Evolutionary conservation across 2,113 vertebrate genomes (phyloP).

Genomic region (Neogale vison): DNA sequence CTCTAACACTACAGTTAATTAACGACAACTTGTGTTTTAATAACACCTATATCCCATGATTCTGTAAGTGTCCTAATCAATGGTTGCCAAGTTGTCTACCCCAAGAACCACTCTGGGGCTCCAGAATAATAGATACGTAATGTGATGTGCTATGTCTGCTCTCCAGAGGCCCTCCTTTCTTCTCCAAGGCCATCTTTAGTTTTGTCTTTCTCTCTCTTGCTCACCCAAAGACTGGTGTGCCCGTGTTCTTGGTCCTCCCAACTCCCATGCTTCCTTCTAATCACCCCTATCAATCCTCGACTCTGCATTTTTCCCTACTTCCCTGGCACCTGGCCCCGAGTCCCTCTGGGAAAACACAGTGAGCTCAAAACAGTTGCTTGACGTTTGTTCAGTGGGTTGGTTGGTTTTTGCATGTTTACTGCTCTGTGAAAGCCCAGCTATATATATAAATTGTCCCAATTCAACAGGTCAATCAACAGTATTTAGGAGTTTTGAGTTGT

Average conservation of each 20-base stretch:
- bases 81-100: background rate
- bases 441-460: constrained; percentile 28
- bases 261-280: background rate
- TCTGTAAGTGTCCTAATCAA: constrained; percentile 64
- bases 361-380: constrained; percentile 10
- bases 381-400: background rate
- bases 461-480: constrained; percentile 47
- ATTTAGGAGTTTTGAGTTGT: background rate
- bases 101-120: constrained; percentile 17
- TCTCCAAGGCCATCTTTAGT: constrained; percentile 1
- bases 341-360: background rate
- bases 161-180: background rate
- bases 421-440: constrained; percentile 20
- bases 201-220: constrained; percentile 25
- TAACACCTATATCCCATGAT: constrained; percentile 57
- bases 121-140: constrained; percentile 20
- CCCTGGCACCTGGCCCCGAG: constrained; percentile 12
- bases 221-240: background rate
- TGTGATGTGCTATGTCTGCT: background rate
- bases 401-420: background rate
- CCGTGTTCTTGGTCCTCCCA: background rate
- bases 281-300: background rate
- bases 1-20: constrained; percentile 59
- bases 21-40: constrained; percentile 51
- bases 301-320: constrained; percentile 23